A percentile compares a stretch with the other conserved stretches of the same genome.
phyloP scores from a whole-genome alignment of 2,888 invertebrate species.

The Aphidius colemani region DNA sequence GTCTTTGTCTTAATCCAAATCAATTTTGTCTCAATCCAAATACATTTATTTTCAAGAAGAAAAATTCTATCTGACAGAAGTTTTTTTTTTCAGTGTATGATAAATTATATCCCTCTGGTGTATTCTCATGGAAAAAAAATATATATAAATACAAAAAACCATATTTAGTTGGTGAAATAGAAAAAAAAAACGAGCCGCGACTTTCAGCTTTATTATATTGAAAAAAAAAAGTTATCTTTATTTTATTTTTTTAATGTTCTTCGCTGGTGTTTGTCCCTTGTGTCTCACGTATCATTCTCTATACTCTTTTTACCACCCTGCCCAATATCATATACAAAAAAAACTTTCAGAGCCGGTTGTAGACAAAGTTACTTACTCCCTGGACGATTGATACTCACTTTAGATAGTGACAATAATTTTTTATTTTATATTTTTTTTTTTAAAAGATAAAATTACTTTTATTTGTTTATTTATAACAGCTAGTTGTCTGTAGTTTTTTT shows the following conservation, averaged over 20 bases:
- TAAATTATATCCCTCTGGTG: too few species aligned
- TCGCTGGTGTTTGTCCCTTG: conserved; percentile 14
- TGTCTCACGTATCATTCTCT: conserved; percentile 28
- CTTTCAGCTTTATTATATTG: conserved; percentile 32
- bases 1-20: too few species aligned
- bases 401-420: conserved; percentile 43
- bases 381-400: conserved; percentile 37
- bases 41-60: too few species aligned
- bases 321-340: neutral
- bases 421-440: conserved; percentile 41
- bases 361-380: conserved; percentile 10
- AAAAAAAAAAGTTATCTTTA: neutral
- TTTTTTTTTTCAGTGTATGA: too few species aligned
- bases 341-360: conserved; percentile 5
- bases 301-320: conserved; percentile 28
- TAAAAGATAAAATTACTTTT: conserved; percentile 37
- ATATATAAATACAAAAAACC: too few species aligned
- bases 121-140: too few species aligned
- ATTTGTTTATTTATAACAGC: too few species aligned
- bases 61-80: too few species aligned
- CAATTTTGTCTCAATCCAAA: too few species aligned
- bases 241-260: conserved; percentile 13
- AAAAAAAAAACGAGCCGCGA: conserved; percentile 21
- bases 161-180: neutral
- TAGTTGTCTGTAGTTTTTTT: too few species aligned